These are phyloP conservation scores for Rutpela maculata DNA, from an alignment of 2,888 invertebrate species.

Conservation along the genomic window DNA sequence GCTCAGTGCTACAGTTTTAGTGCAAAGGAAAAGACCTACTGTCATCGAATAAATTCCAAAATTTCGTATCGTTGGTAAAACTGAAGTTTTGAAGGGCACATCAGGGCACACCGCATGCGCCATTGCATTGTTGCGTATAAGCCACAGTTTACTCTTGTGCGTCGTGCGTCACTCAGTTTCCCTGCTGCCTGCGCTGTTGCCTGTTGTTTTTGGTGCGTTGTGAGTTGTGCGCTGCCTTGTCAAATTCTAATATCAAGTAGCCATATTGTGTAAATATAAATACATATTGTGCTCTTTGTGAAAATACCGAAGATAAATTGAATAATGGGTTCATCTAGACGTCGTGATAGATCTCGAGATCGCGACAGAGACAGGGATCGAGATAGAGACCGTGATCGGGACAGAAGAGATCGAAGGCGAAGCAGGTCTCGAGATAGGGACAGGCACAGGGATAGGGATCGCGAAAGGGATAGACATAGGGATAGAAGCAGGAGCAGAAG, in stretches of 20 bases:
- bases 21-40: too few species aligned
- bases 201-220: too few species aligned
- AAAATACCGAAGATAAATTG: not conserved
- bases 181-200: too few species aligned
- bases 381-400: slow-evolving; percentile 68
- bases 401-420: slow-evolving; percentile 66
- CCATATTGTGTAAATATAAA: slow-evolving; percentile 37
- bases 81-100: too few species aligned
- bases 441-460: slow-evolving; percentile 67
- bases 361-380: slow-evolving; percentile 73
- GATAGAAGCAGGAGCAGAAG: slow-evolving; percentile 69
- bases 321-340: slow-evolving; percentile 76
- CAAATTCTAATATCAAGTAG: not conserved
- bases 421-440: slow-evolving; percentile 68
- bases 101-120: too few species aligned
- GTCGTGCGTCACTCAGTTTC: too few species aligned
- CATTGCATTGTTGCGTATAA: too few species aligned
- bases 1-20: too few species aligned
- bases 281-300: not conserved
- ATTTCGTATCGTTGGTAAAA: too few species aligned
- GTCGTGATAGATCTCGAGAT: slow-evolving; percentile 76
- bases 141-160: too few species aligned
- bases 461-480: slow-evolving; percentile 63
- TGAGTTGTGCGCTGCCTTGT: not conserved
- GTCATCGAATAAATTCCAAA: too few species aligned